Evolutionary conservation across 2,113 vertebrate species (phyloP).

Genomic region (Zosterops pallidus): DNA sequence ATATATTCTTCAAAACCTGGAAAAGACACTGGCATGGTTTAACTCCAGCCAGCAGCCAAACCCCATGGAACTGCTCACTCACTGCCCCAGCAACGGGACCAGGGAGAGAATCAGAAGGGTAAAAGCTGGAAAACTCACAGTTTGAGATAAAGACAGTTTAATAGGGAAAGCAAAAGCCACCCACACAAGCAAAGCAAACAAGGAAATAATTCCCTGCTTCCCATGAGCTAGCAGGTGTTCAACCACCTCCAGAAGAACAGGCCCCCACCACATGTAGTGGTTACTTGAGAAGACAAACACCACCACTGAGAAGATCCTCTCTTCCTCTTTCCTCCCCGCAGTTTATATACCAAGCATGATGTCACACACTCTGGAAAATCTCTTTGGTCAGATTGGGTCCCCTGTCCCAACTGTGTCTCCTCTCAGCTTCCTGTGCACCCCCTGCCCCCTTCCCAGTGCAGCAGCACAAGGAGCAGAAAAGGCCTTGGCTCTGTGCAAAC

Average conservation of each 20-base stretch:
- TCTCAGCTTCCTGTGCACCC: not conserved
- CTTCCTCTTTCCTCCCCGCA: not conserved
- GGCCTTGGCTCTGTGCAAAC: not conserved
- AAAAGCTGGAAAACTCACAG: not conserved
- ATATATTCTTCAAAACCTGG: not conserved
- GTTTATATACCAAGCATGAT: not conserved
- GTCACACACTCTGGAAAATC: not conserved
- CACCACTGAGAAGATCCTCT: not conserved
- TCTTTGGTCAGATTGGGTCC: not conserved
- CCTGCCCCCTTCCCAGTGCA: not conserved
- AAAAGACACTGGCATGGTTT: not conserved
- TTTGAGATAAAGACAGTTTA: not conserved
- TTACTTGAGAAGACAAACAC: not conserved
- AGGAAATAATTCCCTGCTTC: not conserved
- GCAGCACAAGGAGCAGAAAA: not conserved
- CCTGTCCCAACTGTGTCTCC: not conserved
- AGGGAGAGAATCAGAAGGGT: not conserved
- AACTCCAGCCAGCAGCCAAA: not conserved
- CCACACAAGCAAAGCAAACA: not conserved
- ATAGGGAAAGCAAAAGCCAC: not conserved
- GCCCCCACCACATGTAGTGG: not conserved
- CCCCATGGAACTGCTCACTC: not conserved
- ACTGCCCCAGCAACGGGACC: not conserved
- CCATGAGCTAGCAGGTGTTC: not conserved
- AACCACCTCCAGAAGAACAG: not conserved